Conservation (phyloP, 2,113 vertebrate species). For the Psephotus haematonotus region DNA sequence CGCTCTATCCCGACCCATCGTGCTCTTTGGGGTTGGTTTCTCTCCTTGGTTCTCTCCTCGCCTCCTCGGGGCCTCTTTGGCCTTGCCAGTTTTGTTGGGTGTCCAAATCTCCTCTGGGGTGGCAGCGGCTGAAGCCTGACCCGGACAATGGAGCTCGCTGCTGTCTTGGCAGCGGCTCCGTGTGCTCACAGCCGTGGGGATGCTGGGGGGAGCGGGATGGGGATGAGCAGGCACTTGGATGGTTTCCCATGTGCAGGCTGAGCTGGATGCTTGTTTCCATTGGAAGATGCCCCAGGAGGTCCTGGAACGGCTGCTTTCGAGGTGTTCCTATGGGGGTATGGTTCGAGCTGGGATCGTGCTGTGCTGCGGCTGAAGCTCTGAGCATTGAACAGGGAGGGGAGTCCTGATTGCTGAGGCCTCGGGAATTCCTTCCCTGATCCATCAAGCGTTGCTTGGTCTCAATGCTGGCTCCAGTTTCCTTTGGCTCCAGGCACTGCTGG, state of each 20-base stretch:
- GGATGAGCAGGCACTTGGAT: fast-evolving
- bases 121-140: neutral
- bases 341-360: fast-evolving
- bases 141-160: constrained; percentile 1
- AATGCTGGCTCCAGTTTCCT: fast-evolving
- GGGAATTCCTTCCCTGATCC: neutral
- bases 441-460: fast-evolving
- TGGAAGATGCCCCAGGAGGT: neutral
- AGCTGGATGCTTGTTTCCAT: neutral
- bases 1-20: neutral
- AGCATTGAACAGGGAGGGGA: fast-evolving
- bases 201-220: neutral
- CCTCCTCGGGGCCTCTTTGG: neutral
- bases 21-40: neutral
- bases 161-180: neutral
- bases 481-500: fast-evolving
- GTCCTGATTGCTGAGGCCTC: neutral
- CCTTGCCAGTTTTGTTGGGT: neutral
- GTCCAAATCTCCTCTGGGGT: neutral
- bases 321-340: neutral
- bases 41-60: neutral
- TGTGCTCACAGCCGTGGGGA: neutral
- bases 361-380: fast-evolving
- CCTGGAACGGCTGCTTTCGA: fast-evolving
- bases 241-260: neutral